Evolutionary conservation across 2,888 invertebrate genomes (phyloP).

Genomic region (Drosophila anomelani): DNA sequence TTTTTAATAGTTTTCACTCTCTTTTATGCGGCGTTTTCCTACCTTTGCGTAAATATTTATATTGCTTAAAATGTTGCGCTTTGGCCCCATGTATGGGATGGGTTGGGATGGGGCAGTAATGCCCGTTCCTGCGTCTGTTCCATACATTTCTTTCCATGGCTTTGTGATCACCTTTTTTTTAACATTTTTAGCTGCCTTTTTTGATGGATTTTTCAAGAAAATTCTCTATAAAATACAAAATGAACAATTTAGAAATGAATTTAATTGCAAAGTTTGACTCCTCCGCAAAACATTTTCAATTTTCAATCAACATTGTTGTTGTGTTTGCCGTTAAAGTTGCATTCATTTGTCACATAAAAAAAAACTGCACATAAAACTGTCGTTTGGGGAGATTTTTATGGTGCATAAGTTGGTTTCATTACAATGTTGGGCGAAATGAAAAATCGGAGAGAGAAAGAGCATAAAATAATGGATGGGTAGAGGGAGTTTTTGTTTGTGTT

Average conservation of each 20-base stretch:
- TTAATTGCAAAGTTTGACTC: not conserved
- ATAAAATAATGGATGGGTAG: constrained; percentile 7
- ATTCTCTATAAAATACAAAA: not conserved
- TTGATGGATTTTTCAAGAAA: not conserved
- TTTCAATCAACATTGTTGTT: constrained; percentile 21
- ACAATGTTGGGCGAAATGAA: constrained; percentile 23
- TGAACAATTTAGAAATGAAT: not conserved
- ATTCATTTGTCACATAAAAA: constrained; percentile 27
- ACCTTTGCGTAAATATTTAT: constrained; percentile 40
- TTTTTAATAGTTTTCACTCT: constrained; percentile 35
- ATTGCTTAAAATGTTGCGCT: constrained; percentile 44
- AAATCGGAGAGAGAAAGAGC: constrained; percentile 5
- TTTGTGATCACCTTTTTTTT: not conserved
- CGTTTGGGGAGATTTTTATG: constrained; percentile 23
- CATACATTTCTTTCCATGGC: constrained; percentile 9
- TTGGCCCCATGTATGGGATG: constrained; percentile 3
- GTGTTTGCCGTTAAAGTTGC: not conserved
- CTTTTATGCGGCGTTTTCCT: constrained; percentile 27
- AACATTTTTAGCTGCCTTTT: not conserved
- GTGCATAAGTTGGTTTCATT: constrained; percentile 24
- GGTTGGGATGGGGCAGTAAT: constrained; percentile 5
- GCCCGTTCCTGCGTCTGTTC: constrained; percentile 23
- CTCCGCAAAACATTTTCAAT: not conserved
- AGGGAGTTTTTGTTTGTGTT: constrained; percentile 4
- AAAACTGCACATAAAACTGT: constrained; percentile 36